Percentiles rank a stretch among this genome's conserved stretches.
Evolutionary conservation across 2,888 invertebrate genomes (phyloP).

Genomic region (Leucophora obtusa): DNA sequence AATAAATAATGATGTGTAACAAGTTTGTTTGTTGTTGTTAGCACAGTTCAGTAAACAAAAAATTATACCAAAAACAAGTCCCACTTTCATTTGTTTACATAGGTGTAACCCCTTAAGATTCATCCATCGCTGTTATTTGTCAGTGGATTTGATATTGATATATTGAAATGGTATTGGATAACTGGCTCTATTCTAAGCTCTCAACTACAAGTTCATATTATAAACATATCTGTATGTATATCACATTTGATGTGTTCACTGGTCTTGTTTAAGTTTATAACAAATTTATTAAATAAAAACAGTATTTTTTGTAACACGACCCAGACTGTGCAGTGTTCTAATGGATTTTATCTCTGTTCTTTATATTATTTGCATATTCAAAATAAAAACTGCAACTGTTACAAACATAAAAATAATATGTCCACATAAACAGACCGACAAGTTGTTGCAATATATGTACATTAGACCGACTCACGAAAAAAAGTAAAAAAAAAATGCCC

Average conservation of each 20-base stretch:
- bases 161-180: too few species aligned
- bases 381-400: neutral
- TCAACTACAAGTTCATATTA: neutral
- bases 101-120: too few species aligned
- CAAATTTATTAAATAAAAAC: neutral
- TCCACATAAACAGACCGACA: neutral
- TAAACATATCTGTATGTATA: neutral
- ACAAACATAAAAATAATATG: neutral
- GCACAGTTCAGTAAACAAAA: too few species aligned
- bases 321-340: neutral
- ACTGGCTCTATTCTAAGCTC: too few species aligned
- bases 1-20: too few species aligned
- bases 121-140: too few species aligned
- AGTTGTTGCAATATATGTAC: neutral
- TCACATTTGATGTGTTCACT: conserved; percentile 27
- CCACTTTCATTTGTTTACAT: too few species aligned
- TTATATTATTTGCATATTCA: neutral
- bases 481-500: too few species aligned
- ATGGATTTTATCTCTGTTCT: neutral
- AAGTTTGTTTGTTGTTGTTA: too few species aligned
- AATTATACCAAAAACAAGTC: too few species aligned
- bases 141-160: too few species aligned
- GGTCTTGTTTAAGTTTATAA: conserved; percentile 1
- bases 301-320: neutral
- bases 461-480: too few species aligned